These are phyloP conservation scores for Pachycephus smyrnensis DNA, from an alignment of 2,888 invertebrate species.

Conservation along the genomic window DNA sequence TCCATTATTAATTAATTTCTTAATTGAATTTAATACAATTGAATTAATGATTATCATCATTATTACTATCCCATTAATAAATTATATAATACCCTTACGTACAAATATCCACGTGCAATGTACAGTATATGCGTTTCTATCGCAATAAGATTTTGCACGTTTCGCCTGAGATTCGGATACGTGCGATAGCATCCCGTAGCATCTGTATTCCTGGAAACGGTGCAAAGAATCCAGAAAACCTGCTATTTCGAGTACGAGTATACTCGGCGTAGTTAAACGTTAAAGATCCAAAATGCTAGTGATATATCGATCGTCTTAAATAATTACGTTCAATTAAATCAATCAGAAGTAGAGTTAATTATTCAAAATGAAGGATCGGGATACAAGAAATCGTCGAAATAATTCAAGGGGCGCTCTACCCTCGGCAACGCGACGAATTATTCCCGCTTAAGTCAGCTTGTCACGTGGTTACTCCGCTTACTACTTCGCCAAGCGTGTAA, in stretches of 20 bases:
- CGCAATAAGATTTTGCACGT: background rate
- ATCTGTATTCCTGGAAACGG: background rate
- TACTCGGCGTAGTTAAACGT: background rate
- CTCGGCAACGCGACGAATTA: background rate
- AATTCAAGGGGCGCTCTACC: background rate
- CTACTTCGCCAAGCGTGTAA: constrained; percentile 4
- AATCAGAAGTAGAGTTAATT: background rate
- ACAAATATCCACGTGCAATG: background rate
- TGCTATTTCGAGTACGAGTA: background rate
- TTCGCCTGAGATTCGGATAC: background rate
- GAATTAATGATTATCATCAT: too few species aligned
- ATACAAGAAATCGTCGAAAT: background rate
- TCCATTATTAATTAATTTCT: too few species aligned
- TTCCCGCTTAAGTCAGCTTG: background rate
- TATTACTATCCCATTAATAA: too few species aligned
- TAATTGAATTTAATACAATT: too few species aligned
- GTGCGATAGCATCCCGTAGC: background rate
- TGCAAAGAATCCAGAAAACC: background rate
- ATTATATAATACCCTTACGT: too few species aligned
- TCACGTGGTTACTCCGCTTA: background rate
- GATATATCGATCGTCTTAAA: background rate
- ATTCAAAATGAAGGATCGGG: background rate
- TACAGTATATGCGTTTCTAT: background rate
- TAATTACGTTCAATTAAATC: background rate
- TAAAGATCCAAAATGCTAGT: background rate